Base-by-base conservation (phyloP, 2,113 vertebrate genomes). In the Psammodynastes pulverulentus region DNA sequence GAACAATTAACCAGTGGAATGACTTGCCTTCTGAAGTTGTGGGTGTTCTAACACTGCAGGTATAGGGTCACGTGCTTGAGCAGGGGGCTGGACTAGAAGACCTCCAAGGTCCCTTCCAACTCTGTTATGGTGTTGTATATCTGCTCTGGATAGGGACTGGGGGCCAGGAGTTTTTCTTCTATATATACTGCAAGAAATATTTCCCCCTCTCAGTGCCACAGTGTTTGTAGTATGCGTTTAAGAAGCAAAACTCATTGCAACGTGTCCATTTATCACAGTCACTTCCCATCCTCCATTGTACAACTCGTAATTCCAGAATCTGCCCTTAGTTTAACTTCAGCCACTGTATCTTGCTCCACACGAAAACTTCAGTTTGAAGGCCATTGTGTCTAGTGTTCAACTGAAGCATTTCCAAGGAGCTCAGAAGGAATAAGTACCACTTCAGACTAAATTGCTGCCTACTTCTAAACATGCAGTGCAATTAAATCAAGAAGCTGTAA, bases 371-470 rank as follows among this genome's bases (percentile, higher is more conserved):
- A 56, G 94, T 94, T 93, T 54, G 79, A 95, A 93, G 93, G 95
- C 7, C 7, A 93, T 95, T 90, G 90, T 84, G 43, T 21, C 51
- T 86, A 92, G 93, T 96, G 92, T 96, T 95, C 93, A 94, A 93
- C 92, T 93, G 89, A 79, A 94, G 86, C 92, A 92, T 95, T 96
- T 90, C 93, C 94, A 93, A 93, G 95, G 94, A 96, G 94, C 95
- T 96, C 86, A 92, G 96, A 94, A 96, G 94, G 91, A 96, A 95
- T 92, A 95, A 98, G 95, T 93, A 93, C 95, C 96, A 97, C 97
- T 98, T 97, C 95, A 98, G 93, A 95, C 95, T 95, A 95, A 97
- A 98, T 97, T 96, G 96, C 96, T 96, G 95, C 94, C 96, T 96
- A 93, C 97, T 98, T 97, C 96, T 56, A 97, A 95, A 95, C 90